Conservation (phyloP, 92 coral and sea anemone species). For the Palythoa grandis region DNA sequence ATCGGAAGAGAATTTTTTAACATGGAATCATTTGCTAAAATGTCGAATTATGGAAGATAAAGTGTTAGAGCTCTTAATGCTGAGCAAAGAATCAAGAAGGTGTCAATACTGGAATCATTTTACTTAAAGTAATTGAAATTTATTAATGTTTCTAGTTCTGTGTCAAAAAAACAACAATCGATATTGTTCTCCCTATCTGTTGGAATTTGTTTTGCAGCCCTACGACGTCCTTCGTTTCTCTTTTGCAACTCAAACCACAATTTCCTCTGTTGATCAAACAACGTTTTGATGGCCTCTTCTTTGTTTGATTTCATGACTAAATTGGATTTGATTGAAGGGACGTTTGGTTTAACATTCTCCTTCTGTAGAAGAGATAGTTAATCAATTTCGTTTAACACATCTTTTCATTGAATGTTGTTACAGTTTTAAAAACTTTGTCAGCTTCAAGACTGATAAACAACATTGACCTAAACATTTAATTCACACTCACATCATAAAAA, state of each 20-base stretch:
- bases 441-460: slow-evolving; percentile 17
- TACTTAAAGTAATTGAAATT: slow-evolving; percentile 24
- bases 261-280: slow-evolving; percentile 10
- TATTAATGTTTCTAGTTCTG: neutral
- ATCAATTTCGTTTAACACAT: neutral
- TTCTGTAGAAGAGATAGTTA: neutral
- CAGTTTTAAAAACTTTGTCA: neutral
- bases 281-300: neutral
- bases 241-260: neutral
- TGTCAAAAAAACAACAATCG: neutral
- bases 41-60: slow-evolving; percentile 12
- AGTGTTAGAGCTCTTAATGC: slow-evolving; percentile 1
- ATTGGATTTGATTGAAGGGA: neutral
- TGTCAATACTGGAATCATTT: slow-evolving; percentile 30
- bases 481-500: neutral
- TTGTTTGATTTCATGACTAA: neutral
- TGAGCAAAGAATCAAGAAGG: slow-evolving; percentile 1
- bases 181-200: neutral
- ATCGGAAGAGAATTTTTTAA: slow-evolving; percentile 17
- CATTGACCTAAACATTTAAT: neutral
- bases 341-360: neutral
- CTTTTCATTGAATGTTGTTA: slow-evolving; percentile 10
- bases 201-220: neutral
- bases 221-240: neutral
- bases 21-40: slow-evolving; percentile 19